A percentile compares a stretch with the other conserved stretches of the same genome.
phyloP scores from a whole-genome alignment of 2,888 invertebrate genomes.

The Bedellia somnulentella region DNA sequence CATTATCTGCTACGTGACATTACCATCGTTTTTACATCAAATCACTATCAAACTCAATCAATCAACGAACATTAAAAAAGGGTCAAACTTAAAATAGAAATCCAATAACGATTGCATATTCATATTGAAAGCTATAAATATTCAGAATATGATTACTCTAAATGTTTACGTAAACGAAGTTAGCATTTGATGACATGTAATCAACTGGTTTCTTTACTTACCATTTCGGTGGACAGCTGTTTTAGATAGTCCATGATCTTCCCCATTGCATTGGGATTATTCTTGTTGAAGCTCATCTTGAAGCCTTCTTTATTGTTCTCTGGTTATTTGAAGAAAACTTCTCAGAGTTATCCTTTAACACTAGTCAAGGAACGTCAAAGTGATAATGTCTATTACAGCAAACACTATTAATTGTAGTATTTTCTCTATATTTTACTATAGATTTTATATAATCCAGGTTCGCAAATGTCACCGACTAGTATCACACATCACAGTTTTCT shows the following conservation, averaged over 20 bases:
- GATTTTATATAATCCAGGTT: slow-evolving; percentile 41
- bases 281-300: slow-evolving; percentile 58
- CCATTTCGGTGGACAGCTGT: slow-evolving; percentile 56
- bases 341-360: slow-evolving; percentile 11
- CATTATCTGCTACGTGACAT: too few relatives aligned
- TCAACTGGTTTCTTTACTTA: slow-evolving; percentile 20
- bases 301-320: slow-evolving; percentile 14
- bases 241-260: slow-evolving; percentile 54
- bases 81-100: too few relatives aligned
- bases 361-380: slow-evolving; percentile 43
- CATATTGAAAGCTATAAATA: too few relatives aligned
- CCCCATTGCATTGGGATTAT: slow-evolving; percentile 52
- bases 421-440: slow-evolving; percentile 17
- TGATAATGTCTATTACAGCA: slow-evolving; percentile 37
- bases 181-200: slow-evolving; percentile 1
- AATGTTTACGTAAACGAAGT: slow-evolving; percentile 7
- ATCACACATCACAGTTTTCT: slow-evolving; percentile 26
- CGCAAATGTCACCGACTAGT: slow-evolving; percentile 26
- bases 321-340: background rate
- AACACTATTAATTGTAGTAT: slow-evolving; percentile 30
- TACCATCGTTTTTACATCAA: too few relatives aligned
- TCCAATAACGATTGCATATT: too few relatives aligned
- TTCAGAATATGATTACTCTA: too few relatives aligned
- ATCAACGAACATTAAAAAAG: too few relatives aligned
- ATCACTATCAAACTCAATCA: too few relatives aligned